Evolutionary conservation across 2,797 vertebrate species (phyloP), one percentile per base, ranked within the genome.

Genomic region (Chloroceryle inda): DNA sequence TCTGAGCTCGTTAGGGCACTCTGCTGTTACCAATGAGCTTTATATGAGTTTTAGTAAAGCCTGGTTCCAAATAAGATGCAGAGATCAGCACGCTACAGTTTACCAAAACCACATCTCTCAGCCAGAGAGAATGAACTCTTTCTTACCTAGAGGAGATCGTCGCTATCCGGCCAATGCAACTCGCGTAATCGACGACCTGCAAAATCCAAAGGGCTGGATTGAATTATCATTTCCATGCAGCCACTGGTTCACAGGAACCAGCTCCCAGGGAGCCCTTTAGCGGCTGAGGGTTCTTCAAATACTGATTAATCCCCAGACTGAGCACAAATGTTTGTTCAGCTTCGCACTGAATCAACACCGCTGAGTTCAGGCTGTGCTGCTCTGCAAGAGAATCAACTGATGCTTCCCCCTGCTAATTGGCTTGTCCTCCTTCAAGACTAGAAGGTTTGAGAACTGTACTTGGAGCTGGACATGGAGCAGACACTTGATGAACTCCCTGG

Each of bases 141-240:
- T 27, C 95, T 98, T 97, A 99, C 99, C 98, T 98, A 38, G 98
- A 98, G 0, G 97, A 90, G 87, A 99, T 92, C 2, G 98, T 98
- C 10, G 97, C 92, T 84, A 95, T 53, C 71, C 94, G 97, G 81
- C 97, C 96, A 53, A 98, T 33, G 19, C 58, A 85, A 53, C 66
- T 97, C 5, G 75, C 86, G 9, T 92, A 97, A 79, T 93, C 89
- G 44, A 98, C 91, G 59, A 96, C 83, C 99, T 99, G 86, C 81
- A 92, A 95, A 89, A 66, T 11, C 16, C 38, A 86, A 88, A 75
- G 27, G 56, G 18, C 24, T 59, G n/a, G 7, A 37, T 85, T 13
- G 71, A 86, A 49, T 2, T 4, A 31, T 26, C 3, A 1, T 29
- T 89, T 64, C 63, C 3, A 0, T 5, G 8, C 18, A 85, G 76